Evolutionary conservation across 2,888 invertebrate species (phyloP).

Genomic region (Smittia aterrima): DNA sequence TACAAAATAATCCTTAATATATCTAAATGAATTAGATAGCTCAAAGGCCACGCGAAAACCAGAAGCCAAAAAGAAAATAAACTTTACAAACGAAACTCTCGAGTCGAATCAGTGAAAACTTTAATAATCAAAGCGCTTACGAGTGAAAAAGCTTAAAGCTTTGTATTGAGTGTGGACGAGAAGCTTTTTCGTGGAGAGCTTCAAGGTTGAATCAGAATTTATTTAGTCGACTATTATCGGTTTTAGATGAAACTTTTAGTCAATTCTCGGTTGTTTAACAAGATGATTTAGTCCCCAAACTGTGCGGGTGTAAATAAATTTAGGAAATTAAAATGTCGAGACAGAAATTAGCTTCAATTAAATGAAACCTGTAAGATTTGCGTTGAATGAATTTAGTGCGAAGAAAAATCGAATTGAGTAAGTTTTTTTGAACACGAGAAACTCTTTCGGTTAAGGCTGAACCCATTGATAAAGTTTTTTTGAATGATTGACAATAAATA

Average conservation of each 20-base stretch:
- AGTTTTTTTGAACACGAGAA: conserved; percentile 6
- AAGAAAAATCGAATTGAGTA: neutral
- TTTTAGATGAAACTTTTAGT: conserved; percentile 11
- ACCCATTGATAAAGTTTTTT: neutral
- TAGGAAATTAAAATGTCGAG: neutral
- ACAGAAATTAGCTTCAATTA: conserved; percentile 13
- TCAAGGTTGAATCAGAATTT: neutral
- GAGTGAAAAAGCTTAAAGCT: conserved; percentile 13
- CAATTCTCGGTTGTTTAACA: conserved; percentile 1
- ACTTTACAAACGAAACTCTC: too few species aligned
- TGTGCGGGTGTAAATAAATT: neutral
- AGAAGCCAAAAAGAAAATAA: conserved; percentile 3
- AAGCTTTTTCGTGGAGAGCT: neutral
- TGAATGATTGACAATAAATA: conserved; percentile 20
- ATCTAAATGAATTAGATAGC: conserved; percentile 13
- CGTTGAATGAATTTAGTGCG: neutral
- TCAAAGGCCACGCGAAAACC: neutral
- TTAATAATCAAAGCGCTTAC: neutral
- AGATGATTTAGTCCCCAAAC: neutral
- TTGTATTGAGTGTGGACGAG: neutral
- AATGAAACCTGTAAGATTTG: neutral
- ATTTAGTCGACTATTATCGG: neutral
- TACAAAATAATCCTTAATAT: neutral
- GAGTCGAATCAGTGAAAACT: neutral
- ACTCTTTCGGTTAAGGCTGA: conserved; percentile 10